Evolutionary conservation across 2,113 vertebrate species (phyloP), one percentile per base, ranked within the genome.

Genomic region (Lampris megalopsis): DNA sequence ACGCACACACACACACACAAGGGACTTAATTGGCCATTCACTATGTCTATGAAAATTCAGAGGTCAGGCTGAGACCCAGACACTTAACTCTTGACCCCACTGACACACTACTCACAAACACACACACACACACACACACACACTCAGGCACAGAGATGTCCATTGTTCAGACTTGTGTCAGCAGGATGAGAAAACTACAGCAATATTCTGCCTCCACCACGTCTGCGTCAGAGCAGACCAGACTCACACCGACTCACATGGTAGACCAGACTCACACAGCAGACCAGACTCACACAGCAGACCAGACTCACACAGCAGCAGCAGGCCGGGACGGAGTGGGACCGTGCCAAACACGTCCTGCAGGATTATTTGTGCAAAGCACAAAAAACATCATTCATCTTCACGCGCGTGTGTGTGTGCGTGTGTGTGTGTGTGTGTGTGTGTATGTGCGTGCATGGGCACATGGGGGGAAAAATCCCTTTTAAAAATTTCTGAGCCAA

Each of bases 261-360:
- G 35, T 68, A 41, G 48, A 11, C 40, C 35, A 61, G 41, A 61
- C 64, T 9, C 42, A 36, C 48, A 3, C 41, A 35, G 24, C 24
- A 24, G n/a, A n/a, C n/a, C 43, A 62, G 24, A 71, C 56, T 9
- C 71, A 48, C 63, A 72, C 36, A 62, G 9, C 75, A 88, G 77
- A 64, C 71, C 77, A 84, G 85, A 83, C 82, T 81, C 75, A 41
- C 83, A 24, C 24, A 24, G 24, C 24, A 24, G 24, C 24, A 81
- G 72, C 69, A 80, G 80, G 71, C 77, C 36, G 42, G 73, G 43
- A 73, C 76, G 63, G 58, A 80, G 69, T 79, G 66, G 11, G 0
- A 1, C 53, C 71, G 56, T 80, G 85, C 77, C 82, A 81, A 83
- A 72, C 83, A 86, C 80, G 82, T 85, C 80, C 73, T 79, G 71